Percentiles rank a stretch among this genome's conserved stretches.
Conservation (phyloP, 2,888 invertebrate genomes). For the Troglohyphantes excavatus region DNA sequence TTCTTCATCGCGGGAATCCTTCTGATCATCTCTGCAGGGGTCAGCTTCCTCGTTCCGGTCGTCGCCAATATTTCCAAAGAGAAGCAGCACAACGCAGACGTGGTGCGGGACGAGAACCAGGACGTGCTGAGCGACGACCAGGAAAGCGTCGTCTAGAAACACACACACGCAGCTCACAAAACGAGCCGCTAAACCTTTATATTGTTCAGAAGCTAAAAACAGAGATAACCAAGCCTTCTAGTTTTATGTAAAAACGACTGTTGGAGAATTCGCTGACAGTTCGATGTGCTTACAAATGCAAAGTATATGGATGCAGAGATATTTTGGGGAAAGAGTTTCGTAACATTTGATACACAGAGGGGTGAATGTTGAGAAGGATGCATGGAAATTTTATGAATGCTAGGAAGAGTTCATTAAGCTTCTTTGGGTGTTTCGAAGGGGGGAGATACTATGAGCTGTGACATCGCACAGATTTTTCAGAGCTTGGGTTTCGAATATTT, state of each 20-base stretch:
- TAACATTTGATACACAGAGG: slow-evolving; percentile 54
- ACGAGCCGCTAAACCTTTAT: not conserved
- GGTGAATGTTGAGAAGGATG: slow-evolving; percentile 42
- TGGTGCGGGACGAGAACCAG: slow-evolving; percentile 56
- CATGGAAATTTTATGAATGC: slow-evolving; percentile 23
- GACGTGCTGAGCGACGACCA: slow-evolving; percentile 72
- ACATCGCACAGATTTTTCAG: slow-evolving; percentile 63
- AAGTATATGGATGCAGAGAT: slow-evolving; percentile 44
- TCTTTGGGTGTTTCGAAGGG: slow-evolving; percentile 25
- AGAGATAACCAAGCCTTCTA: slow-evolving; percentile 25
- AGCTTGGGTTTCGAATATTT: slow-evolving; percentile 45
- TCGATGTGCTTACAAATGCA: slow-evolving; percentile 42
- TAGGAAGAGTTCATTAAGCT: slow-evolving; percentile 28
- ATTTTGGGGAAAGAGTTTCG: slow-evolving; percentile 64
- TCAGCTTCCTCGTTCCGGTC: slow-evolving; percentile 85
- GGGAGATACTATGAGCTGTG: slow-evolving; percentile 36
- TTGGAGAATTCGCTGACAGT: not conserved
- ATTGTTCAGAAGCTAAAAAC: slow-evolving; percentile 9
- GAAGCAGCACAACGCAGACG: slow-evolving; percentile 15
- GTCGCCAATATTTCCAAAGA: slow-evolving; percentile 41
- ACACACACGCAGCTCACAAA: not conserved
- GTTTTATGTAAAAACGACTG: slow-evolving; percentile 43
- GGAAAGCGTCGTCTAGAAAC: slow-evolving; percentile 64
- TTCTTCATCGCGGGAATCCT: slow-evolving; percentile 96
- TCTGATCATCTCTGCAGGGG: slow-evolving; percentile 92